phyloP scores from a whole-genome alignment of 1,140 invertebrate species.

The Lepeophtheirus salmonis region DNA sequence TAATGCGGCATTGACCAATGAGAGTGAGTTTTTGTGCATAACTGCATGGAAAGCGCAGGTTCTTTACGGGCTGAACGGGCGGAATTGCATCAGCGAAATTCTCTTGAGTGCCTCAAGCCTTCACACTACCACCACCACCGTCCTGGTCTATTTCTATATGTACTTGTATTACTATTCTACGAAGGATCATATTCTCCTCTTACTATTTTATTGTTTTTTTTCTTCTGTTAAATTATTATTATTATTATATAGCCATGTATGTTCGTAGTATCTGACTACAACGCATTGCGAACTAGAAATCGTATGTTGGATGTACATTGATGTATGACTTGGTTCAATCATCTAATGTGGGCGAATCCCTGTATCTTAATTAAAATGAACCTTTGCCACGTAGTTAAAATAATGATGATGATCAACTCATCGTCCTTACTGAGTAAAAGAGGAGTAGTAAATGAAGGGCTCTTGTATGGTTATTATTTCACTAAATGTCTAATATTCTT shows the following conservation, averaged over 20 bases:
- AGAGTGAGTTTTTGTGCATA: neutral
- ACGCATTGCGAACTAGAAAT: neutral
- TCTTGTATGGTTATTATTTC: too few relatives aligned
- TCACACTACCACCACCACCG: neutral
- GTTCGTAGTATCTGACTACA: neutral
- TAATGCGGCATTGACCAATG: neutral
- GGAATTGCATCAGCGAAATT: neutral
- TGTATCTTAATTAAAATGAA: neutral
- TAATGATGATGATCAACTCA: neutral
- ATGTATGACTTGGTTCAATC: too few relatives aligned
- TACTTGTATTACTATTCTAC: neutral
- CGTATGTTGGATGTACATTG: too few relatives aligned
- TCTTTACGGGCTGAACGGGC: neutral
- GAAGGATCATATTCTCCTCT: too few relatives aligned
- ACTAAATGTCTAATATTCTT: too few relatives aligned
- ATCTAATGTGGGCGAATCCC: neutral
- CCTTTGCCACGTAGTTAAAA: neutral
- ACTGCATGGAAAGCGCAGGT: neutral
- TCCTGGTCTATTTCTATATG: neutral
- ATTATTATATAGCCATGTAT: too few relatives aligned
- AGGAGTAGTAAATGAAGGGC: too few relatives aligned
- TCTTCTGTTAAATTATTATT: too few relatives aligned
- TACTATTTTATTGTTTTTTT: too few relatives aligned
- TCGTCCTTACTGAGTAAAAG: neutral
- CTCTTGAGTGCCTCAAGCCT: neutral